Base-by-base conservation (phyloP, 2,797 vertebrate genomes). In the Chelon labrosus region DNA sequence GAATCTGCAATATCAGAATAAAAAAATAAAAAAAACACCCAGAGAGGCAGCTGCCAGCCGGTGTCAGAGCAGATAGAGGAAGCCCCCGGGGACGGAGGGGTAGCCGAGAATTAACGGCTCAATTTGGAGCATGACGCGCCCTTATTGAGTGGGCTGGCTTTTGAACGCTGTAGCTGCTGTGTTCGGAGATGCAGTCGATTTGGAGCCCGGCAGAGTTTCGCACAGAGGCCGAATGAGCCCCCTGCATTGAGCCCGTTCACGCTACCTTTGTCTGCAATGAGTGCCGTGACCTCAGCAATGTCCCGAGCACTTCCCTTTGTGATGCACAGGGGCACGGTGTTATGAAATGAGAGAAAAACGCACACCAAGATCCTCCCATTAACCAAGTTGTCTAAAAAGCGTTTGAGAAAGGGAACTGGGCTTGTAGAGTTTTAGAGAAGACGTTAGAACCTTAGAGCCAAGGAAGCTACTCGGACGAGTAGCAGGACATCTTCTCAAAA, bases 21-120 rank as follows among this genome's bases (percentile, higher is more conserved):
- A 54, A 56, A 42, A 51, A 53, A 39, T 10, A 9, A 20, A 60
- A 64, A 39, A 71, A 62, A 46, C 47, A 55, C 68, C 56, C 47
- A 9, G 60, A 60, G 66, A 77, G 74, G 86, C 86, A 88, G 86
- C 83, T 84, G 84, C 35, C 85, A 73, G 72, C 37, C 79, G 73
- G 77, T 64, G 82, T 71, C 71, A 7, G 54, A 68, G 79, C 77
- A 73, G 86, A 86, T 66, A 85, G 61, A 54, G 55, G 70, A 66
- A 59, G 31, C 77, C 80, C 54, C 70, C 0, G 10, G 85, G 75
- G 80, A 72, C 60, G 3, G 17, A 20, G 3, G 47, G 65, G 19
- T 10, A 7, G 68, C 74, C 75, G 53, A 76, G 58, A 70, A 72
- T 60, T 62, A 66, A 79, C 22, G 57, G 63, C 81, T 88, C 57